These are phyloP conservation scores for Hyaena hyaena DNA, from an alignment of 2,113 vertebrate genomes.

Conservation along the genomic window DNA sequence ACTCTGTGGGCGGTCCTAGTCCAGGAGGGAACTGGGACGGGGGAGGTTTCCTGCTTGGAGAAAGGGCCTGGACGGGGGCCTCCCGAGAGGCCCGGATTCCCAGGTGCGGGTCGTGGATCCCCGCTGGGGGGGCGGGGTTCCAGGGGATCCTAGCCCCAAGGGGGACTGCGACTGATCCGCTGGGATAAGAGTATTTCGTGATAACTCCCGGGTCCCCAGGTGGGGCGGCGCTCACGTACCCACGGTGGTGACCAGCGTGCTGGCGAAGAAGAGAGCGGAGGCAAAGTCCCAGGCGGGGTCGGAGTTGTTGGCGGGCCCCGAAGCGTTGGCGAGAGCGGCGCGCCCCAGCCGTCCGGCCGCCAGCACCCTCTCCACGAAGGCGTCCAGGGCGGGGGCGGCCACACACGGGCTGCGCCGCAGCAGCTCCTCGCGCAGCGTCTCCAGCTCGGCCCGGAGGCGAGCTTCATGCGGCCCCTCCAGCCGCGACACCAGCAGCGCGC, in stretches of 20 bases:
- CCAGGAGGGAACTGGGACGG: not conserved
- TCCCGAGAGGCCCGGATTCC: no score
- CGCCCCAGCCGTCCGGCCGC: conserved; percentile 91
- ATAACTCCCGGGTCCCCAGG: not conserved
- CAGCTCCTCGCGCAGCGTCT: conserved; percentile 86
- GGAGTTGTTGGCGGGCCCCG: conserved; percentile 83
- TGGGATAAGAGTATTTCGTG: not conserved
- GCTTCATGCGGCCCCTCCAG: conserved; percentile 92
- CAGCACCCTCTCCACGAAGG: conserved; percentile 87
- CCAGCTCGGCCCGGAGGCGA: conserved; percentile 86
- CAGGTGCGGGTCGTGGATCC: not conserved
- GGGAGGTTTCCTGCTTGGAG: not conserved
- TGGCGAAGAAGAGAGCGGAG: conserved; percentile 93
- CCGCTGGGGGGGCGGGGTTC: not conserved
- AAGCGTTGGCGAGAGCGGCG: conserved; percentile 85
- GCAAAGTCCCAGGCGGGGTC: conserved; percentile 89
- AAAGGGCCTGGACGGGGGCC: no score
- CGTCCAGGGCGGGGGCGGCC: conserved; percentile 86
- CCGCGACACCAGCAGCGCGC: conserved; percentile 90
- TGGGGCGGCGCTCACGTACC: conserved; percentile 85
- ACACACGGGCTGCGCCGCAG: conserved; percentile 89
- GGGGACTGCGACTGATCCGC: not conserved
- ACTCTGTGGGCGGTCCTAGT: not conserved
- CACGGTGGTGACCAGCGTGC: conserved; percentile 94
- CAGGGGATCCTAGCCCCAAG: not conserved